Evolutionary conservation across 2,113 vertebrate species (phyloP).

Genomic region (Corythoichthys haematopterus): DNA sequence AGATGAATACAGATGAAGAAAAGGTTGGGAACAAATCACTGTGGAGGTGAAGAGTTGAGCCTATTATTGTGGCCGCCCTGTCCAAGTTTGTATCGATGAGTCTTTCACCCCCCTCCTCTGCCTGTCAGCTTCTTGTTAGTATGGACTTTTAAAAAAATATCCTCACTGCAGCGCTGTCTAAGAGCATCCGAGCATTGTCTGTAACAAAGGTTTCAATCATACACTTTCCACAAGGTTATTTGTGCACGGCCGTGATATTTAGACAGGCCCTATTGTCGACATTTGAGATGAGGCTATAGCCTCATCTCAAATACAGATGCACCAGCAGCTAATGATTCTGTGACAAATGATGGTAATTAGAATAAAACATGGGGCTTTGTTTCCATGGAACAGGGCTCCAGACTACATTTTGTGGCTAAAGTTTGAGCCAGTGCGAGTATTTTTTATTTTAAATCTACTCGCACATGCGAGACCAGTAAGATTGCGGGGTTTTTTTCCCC

Average conservation of each 20-base stretch:
- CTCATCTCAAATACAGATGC: no score
- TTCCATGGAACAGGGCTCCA: no score
- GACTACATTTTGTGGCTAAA: no score
- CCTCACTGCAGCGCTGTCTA: background rate
- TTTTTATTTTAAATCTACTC: no score
- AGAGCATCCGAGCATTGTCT: slow-evolving; percentile 14
- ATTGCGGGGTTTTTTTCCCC: no score
- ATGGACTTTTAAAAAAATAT: slow-evolving; percentile 17
- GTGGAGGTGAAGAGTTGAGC: slow-evolving; percentile 24
- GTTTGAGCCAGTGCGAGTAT: no score
- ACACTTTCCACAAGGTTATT: slow-evolving; percentile 13
- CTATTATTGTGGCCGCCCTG: slow-evolving; percentile 33
- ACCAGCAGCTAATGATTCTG: background rate
- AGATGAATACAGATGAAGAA: slow-evolving; percentile 26
- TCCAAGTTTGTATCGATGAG: slow-evolving; percentile 18
- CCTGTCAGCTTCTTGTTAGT: slow-evolving; percentile 15
- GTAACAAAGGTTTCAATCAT: slow-evolving; percentile 14
- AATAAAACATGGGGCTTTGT: slow-evolving; percentile 27
- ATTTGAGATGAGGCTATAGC: slow-evolving; percentile 40
- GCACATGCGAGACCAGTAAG: no score
- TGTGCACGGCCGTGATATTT: slow-evolving; percentile 49
- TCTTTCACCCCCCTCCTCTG: slow-evolving; percentile 9
- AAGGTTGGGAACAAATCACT: slow-evolving; percentile 16
- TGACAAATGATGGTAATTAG: slow-evolving; percentile 37
- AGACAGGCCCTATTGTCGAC: slow-evolving; percentile 42